phyloP scores from a whole-genome alignment of 2,113 vertebrate species.

The Delphinus delphis region DNA sequence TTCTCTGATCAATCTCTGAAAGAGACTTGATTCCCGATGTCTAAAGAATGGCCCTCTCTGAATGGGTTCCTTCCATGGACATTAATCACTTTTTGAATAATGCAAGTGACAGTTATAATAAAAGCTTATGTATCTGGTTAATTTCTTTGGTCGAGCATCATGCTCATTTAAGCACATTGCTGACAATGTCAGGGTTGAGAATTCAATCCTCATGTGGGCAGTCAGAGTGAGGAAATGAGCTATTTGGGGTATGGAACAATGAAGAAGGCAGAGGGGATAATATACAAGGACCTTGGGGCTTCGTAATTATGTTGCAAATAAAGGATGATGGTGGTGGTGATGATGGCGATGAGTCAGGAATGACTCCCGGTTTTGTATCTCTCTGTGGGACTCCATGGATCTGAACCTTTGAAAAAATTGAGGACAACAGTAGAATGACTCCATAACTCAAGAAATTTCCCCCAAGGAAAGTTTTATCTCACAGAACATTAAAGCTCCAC shows the following conservation, averaged over 20 bases:
- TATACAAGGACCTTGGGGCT: not conserved
- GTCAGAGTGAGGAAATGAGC: not conserved
- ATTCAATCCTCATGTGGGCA: not conserved
- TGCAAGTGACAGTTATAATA: not conserved
- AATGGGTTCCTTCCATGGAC: not conserved
- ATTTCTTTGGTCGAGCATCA: not conserved
- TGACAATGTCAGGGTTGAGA: not conserved
- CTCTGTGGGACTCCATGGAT: not conserved
- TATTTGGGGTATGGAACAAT: not conserved
- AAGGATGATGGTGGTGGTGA: not conserved
- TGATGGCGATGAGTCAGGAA: not conserved
- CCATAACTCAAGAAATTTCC: not conserved
- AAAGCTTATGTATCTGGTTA: not conserved
- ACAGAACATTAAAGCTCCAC: not conserved
- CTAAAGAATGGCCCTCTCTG: not conserved
- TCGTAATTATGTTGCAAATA: not conserved
- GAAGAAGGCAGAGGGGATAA: not conserved
- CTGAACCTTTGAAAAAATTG: not conserved
- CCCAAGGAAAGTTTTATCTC: not conserved
- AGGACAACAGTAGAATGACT: not conserved
- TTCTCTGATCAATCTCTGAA: constrained; percentile 37
- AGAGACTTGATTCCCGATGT: not conserved
- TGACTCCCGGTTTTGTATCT: not conserved
- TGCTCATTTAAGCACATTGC: not conserved
- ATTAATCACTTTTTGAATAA: constrained; percentile 24